phyloP scores from a whole-genome alignment of 1,140 invertebrate genomes.

The Drosophila bipectinata region DNA sequence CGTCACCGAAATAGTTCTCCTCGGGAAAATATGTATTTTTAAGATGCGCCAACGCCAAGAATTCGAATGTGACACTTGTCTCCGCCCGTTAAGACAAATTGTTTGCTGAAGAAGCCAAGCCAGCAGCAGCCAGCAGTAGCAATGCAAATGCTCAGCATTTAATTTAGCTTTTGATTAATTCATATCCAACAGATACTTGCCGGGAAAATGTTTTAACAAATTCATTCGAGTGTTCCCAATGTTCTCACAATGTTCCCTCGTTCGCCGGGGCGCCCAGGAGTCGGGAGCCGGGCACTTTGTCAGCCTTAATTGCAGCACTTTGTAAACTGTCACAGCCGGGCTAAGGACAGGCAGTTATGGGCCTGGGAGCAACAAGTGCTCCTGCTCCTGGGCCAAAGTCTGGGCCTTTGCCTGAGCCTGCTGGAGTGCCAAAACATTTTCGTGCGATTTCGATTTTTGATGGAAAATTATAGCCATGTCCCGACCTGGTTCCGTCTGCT shows the following conservation, averaged over 20 bases:
- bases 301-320: conserved; percentile 79
- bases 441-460: conserved; percentile 38
- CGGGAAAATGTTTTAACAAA: conserved; percentile 58
- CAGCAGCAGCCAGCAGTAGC: conserved; percentile 1
- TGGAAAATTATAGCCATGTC: conserved; percentile 56
- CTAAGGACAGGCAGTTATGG: conserved; percentile 14
- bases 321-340: conserved; percentile 70
- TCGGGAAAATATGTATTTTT: conserved; percentile 5
- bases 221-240: conserved; percentile 65
- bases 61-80: conserved; percentile 43
- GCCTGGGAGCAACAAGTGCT: conserved; percentile 47
- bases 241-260: conserved; percentile 42
- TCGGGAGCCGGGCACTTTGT: conserved; percentile 63
- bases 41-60: conserved; percentile 24
- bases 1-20: conserved; percentile 37
- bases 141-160: conserved; percentile 41
- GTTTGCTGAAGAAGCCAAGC: conserved; percentile 27
- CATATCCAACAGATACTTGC: conserved; percentile 56
- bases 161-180: conserved; percentile 57
- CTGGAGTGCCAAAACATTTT: conserved; percentile 4
- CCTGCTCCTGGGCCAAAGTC: conserved; percentile 5
- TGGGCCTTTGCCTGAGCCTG: too few species aligned
- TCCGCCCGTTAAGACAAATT: conserved; percentile 45
- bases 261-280: conserved; percentile 6
- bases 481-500: conserved; percentile 17